Evolutionary conservation across 2,888 invertebrate genomes (phyloP).

Genomic region (Drosophila diplacantha): DNA sequence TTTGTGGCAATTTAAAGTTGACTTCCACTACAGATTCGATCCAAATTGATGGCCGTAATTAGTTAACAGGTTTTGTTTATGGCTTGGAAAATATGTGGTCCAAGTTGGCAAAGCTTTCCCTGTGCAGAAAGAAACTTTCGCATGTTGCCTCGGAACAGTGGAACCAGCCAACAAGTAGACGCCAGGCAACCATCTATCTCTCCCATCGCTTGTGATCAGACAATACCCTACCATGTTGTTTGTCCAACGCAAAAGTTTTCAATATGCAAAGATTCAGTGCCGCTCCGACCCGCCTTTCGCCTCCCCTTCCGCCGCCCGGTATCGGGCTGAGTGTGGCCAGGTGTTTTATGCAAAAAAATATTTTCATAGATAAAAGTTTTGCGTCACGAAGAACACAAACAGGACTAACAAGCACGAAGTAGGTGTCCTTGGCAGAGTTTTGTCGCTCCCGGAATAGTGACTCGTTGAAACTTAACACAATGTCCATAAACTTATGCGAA

Average conservation of each 20-base stretch:
- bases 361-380: constrained; percentile 68
- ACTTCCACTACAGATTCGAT: background rate
- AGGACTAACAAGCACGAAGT: constrained; percentile 20
- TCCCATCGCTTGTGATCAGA: constrained; percentile 50
- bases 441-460: constrained; percentile 51
- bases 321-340: constrained; percentile 41
- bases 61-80: constrained; percentile 3
- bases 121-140: constrained; percentile 2
- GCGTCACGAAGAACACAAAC: constrained; percentile 46
- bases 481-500: constrained; percentile 40
- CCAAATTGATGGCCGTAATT: constrained; percentile 3
- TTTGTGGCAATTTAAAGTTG: background rate
- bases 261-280: constrained; percentile 55
- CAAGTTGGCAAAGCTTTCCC: background rate
- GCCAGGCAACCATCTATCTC: constrained; percentile 9
- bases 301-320: constrained; percentile 1
- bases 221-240: constrained; percentile 48
- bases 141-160: background rate
- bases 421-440: constrained; percentile 47
- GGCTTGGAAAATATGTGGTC: constrained; percentile 1
- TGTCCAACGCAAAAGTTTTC: constrained; percentile 63
- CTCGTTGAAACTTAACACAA: constrained; percentile 38
- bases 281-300: background rate
- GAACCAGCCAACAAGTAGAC: constrained; percentile 3
- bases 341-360: constrained; percentile 65